These are phyloP conservation scores for Clostera curtula DNA, from an alignment of 2,888 invertebrate species.

Conservation along the genomic window DNA sequence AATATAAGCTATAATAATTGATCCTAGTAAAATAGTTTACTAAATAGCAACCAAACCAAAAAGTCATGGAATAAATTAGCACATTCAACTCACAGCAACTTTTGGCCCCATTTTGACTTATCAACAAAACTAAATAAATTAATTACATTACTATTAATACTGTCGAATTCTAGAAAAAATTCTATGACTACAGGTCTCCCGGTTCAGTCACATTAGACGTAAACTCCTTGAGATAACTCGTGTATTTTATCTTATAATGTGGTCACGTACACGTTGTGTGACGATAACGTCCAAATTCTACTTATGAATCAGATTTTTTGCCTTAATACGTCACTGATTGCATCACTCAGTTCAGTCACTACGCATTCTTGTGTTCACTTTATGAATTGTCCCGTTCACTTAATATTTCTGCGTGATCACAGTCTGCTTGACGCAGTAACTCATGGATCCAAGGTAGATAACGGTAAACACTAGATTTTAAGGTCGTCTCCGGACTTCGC, in stretches of 20 bases:
- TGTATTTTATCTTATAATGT: slow-evolving; percentile 3
- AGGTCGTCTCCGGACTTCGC: slow-evolving; percentile 37
- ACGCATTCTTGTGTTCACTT: too few species aligned
- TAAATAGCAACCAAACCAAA: slow-evolving; percentile 34
- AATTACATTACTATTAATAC: slow-evolving; percentile 56
- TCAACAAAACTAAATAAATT: slow-evolving; percentile 41
- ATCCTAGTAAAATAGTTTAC: slow-evolving; percentile 24
- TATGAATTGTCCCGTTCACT: too few species aligned
- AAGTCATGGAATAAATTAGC: slow-evolving; percentile 43
- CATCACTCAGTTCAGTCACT: too few species aligned
- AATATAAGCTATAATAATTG: slow-evolving; percentile 4
- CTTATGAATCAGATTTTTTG: too few species aligned
- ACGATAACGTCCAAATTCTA: slow-evolving; percentile 6
- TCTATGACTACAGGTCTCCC: slow-evolving; percentile 39
- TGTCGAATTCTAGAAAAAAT: slow-evolving; percentile 37
- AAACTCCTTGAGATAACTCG: slow-evolving; percentile 8
- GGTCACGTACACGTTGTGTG: slow-evolving; percentile 9
- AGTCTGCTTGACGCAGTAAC: too few species aligned
- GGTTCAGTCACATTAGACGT: slow-evolving; percentile 33
- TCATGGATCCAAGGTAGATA: too few species aligned
- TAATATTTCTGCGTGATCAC: slow-evolving; percentile 1
- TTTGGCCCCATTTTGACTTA: slow-evolving; percentile 57
- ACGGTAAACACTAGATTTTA: slow-evolving; percentile 5
- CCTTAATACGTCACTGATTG: too few species aligned
- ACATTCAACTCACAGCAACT: slow-evolving; percentile 48